These are phyloP conservation scores for Macropodus opercularis DNA, from an alignment of 2,797 vertebrate species.

Conservation along the genomic window DNA sequence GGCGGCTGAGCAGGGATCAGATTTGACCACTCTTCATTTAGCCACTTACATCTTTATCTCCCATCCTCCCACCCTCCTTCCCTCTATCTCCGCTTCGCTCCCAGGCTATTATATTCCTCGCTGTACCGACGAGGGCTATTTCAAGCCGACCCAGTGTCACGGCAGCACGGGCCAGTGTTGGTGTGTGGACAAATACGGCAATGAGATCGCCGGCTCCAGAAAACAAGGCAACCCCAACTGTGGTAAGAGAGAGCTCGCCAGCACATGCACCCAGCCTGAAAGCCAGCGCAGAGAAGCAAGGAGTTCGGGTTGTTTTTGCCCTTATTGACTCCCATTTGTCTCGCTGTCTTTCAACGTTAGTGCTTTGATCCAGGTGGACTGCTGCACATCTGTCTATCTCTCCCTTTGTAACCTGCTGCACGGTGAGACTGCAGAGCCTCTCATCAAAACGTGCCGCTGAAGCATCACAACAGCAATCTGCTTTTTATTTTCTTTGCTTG, in stretches of 20 bases:
- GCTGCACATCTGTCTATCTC: conserved; percentile 13
- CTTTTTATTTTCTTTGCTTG: conserved; percentile 33
- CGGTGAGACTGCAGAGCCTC: conserved; percentile 17
- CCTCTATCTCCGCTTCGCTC: conserved; percentile 4
- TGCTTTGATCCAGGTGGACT: conserved; percentile 32
- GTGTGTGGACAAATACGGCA: conserved; percentile 98
- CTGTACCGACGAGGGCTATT: conserved; percentile 95
- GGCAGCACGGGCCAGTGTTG: conserved; percentile 94
- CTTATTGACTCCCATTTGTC: conserved; percentile 35
- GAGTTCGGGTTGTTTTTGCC: conserved; percentile 3
- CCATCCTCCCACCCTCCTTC: not conserved
- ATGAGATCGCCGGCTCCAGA: conserved; percentile 94
- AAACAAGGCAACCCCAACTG: conserved; percentile 93
- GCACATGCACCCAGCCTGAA: conserved; percentile 10
- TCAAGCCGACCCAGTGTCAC: conserved; percentile 94
- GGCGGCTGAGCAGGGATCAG: conserved; percentile 11
- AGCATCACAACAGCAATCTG: conserved; percentile 26
- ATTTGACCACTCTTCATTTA: conserved; percentile 2
- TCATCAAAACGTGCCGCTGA: conserved; percentile 29
- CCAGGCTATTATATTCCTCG: conserved; percentile 90
- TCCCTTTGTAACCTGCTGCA: conserved; percentile 24
- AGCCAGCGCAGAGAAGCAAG: conserved; percentile 10
- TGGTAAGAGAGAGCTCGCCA: conserved; percentile 77
- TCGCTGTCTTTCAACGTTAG: conserved; percentile 35
- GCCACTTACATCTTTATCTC: not conserved